Evolutionary conservation across 2,888 invertebrate genomes (phyloP).

Genomic region (Ophraella communa): DNA sequence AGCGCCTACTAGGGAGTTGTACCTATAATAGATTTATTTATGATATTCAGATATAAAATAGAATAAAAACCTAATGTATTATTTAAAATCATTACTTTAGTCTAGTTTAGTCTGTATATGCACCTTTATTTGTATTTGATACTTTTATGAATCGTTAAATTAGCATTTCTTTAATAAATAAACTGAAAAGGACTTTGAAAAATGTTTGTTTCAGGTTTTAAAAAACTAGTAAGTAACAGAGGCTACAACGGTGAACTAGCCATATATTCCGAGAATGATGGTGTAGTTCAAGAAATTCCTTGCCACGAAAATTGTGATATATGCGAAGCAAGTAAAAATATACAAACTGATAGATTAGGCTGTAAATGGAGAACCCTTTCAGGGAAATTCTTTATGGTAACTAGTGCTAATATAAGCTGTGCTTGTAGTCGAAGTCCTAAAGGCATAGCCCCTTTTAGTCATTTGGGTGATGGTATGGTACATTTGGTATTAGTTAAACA

Average conservation of each 20-base stretch:
- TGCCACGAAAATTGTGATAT: conserved; percentile 64
- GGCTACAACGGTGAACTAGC: conserved; percentile 71
- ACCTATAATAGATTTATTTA: no score
- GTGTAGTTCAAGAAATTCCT: conserved; percentile 57
- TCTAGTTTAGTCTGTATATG: no score
- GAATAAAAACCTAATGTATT: no score
- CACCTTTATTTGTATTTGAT: no score
- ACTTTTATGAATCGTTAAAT: no score
- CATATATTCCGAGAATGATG: conserved; percentile 60
- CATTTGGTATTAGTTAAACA: conserved; percentile 78
- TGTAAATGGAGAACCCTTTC: conserved; percentile 66
- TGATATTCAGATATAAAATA: no score
- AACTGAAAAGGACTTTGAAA: no score
- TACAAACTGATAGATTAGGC: conserved; percentile 40
- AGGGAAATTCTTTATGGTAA: conserved; percentile 79
- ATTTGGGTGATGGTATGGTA: conserved; percentile 80
- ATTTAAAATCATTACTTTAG: no score
- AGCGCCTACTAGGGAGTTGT: no score
- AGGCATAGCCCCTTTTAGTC: conserved; percentile 79
- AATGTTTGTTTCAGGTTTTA: conserved; percentile 61
- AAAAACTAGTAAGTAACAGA: conserved; percentile 68
- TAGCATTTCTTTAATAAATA: no score
- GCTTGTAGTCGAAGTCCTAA: conserved; percentile 76
- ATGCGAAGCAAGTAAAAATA: conserved; percentile 49
- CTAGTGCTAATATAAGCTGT: conserved; percentile 78